phyloP scores from a whole-genome alignment of 2,797 vertebrate species.

The Astyanax mexicanus region DNA sequence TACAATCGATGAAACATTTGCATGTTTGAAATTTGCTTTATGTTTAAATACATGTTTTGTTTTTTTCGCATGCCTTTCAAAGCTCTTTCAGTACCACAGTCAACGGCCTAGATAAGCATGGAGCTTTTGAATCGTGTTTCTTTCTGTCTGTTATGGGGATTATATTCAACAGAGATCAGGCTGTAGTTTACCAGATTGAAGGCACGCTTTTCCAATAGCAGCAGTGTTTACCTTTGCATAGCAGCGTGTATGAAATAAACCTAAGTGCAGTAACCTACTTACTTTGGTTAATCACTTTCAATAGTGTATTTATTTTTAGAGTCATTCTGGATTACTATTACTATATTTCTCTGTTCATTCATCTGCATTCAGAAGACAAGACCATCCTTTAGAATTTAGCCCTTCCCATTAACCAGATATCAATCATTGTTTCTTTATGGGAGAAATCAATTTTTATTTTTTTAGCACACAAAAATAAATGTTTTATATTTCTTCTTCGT shows the following conservation, averaged over 20 bases:
- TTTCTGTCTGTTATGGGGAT: slow-evolving; percentile 50
- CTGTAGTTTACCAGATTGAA: slow-evolving; percentile 32
- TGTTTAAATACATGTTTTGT: neutral
- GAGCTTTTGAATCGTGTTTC: slow-evolving; percentile 31
- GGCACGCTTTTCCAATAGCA: slow-evolving; percentile 23
- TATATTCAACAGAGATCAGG: slow-evolving; percentile 49
- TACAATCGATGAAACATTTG: too few species aligned
- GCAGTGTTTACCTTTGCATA: slow-evolving; percentile 19
- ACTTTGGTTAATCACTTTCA: neutral
- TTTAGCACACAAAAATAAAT: too few species aligned
- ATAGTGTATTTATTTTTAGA: neutral
- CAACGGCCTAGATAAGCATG: slow-evolving; percentile 43
- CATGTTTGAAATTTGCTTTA: neutral
- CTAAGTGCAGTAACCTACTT: slow-evolving; percentile 31
- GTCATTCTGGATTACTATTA: neutral
- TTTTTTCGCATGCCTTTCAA: slow-evolving; percentile 14
- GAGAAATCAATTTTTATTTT: too few species aligned
- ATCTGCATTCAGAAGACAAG: neutral
- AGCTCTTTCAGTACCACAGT: slow-evolving; percentile 19
- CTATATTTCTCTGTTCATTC: neutral
- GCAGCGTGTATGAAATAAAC: slow-evolving; percentile 20
- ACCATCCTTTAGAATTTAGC: too few species aligned
- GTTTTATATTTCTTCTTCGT: too few species aligned
- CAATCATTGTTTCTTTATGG: too few species aligned
- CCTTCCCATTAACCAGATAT: too few species aligned